Percentiles rank a stretch among this genome's conserved stretches.
These are phyloP conservation scores for Danio kyathit DNA, from an alignment of 2,797 vertebrate species.

Conservation along the genomic window DNA sequence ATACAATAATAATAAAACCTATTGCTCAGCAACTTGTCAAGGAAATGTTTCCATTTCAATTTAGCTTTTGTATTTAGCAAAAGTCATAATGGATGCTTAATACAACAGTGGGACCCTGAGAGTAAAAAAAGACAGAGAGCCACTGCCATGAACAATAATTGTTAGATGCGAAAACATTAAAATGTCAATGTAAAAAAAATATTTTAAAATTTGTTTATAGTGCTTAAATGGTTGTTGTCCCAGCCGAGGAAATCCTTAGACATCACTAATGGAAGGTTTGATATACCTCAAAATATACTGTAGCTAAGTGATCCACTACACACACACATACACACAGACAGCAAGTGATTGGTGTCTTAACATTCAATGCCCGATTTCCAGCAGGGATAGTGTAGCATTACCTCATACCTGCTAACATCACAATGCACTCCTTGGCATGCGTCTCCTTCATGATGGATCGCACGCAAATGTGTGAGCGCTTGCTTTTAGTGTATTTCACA, in stretches of 20 bases:
- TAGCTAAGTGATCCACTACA: neutral
- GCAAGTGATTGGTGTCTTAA: neutral
- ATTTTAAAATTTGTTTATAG: too few relatives aligned
- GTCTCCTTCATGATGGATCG: slow-evolving; percentile 71
- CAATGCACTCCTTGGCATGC: slow-evolving; percentile 67
- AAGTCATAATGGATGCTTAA: too few relatives aligned
- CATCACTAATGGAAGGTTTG: slow-evolving; percentile 21
- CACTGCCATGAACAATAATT: too few relatives aligned
- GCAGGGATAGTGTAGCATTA: slow-evolving; percentile 65
- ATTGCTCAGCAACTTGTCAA: too few relatives aligned
- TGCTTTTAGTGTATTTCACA: neutral
- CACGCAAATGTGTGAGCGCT: slow-evolving; percentile 72
- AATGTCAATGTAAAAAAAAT: too few relatives aligned
- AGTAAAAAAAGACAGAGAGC: too few relatives aligned
- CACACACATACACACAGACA: neutral
- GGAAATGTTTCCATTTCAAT: too few relatives aligned
- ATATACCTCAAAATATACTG: neutral
- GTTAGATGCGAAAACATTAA: too few relatives aligned
- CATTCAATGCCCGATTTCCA: slow-evolving; percentile 7
- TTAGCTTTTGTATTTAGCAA: too few relatives aligned
- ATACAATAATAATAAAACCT: too few relatives aligned
- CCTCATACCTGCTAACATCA: slow-evolving; percentile 71
- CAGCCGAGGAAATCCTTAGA: neutral
- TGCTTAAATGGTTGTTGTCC: neutral
- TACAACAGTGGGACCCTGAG: too few relatives aligned